Conservation (phyloP, 2,888 invertebrate genomes). For the Myopa testacea region DNA sequence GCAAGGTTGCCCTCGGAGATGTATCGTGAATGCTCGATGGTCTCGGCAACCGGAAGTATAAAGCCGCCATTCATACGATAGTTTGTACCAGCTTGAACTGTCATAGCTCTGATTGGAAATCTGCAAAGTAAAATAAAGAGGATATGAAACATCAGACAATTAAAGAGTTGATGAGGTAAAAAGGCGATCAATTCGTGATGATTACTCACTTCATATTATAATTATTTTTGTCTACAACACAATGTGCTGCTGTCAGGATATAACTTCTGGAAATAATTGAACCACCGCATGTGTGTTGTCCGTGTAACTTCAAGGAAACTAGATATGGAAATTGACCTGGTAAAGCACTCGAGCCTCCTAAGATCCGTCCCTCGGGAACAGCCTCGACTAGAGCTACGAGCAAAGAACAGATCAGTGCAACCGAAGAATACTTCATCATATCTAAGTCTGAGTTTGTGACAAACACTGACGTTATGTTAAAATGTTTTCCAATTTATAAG, state of each 20-base stretch:
- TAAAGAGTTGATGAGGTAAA: too few relatives aligned
- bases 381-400: constrained; percentile 10
- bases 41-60: constrained; percentile 49
- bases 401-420: neutral
- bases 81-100: constrained; percentile 59
- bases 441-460: too few relatives aligned
- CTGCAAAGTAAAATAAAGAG: constrained; percentile 43
- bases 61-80: constrained; percentile 60
- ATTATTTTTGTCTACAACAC: constrained; percentile 55
- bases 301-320: constrained; percentile 58
- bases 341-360: constrained; percentile 63
- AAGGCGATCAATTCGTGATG: neutral
- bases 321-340: constrained; percentile 65
- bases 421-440: neutral
- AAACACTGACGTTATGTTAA: too few relatives aligned
- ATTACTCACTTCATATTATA: constrained; percentile 53
- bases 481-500: too few relatives aligned
- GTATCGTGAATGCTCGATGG: constrained; percentile 53
- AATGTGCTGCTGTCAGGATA: constrained; percentile 62
- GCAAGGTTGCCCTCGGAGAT: constrained; percentile 42
- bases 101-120: constrained; percentile 57
- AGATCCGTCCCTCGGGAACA: constrained; percentile 55
- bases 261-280: constrained; percentile 58
- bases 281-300: constrained; percentile 59
- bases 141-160: neutral